Evolutionary conservation across 2,113 vertebrate species (phyloP).

Genomic region (Albula goreensis): DNA sequence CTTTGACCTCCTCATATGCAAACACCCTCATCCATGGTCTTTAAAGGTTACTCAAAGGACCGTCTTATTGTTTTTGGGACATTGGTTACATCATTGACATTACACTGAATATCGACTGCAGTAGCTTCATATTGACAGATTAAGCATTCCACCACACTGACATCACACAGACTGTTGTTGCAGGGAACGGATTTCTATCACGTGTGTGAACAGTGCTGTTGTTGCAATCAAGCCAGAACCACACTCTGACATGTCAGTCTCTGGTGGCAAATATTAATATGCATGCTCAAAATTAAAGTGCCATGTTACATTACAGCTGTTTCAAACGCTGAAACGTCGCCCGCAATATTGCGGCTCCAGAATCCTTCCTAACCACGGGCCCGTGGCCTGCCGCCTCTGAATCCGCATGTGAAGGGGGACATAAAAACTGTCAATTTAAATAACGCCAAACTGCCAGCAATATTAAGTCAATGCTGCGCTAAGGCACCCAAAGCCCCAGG

Average conservation of each 20-base stretch:
- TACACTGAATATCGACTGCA: not conserved
- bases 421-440: not conserved
- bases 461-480: no score
- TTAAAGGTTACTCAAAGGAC: no score
- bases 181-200: no score
- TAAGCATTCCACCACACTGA: not conserved
- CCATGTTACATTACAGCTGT: not conserved
- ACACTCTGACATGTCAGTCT: not conserved
- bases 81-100: not conserved
- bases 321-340: not conserved
- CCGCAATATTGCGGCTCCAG: not conserved
- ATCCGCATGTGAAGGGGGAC: not conserved
- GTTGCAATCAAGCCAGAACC: not conserved
- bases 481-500: not conserved
- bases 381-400: not conserved
- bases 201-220: no score
- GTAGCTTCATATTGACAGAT: not conserved
- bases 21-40: no score
- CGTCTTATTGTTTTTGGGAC: no score
- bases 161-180: no score
- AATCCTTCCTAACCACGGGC: not conserved
- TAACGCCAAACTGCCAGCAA: not conserved
- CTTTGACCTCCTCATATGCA: no score
- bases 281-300: not conserved
- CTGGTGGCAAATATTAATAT: not conserved